phyloP scores from a whole-genome alignment of 2,888 invertebrate genomes.

The Andrena bicolor region DNA sequence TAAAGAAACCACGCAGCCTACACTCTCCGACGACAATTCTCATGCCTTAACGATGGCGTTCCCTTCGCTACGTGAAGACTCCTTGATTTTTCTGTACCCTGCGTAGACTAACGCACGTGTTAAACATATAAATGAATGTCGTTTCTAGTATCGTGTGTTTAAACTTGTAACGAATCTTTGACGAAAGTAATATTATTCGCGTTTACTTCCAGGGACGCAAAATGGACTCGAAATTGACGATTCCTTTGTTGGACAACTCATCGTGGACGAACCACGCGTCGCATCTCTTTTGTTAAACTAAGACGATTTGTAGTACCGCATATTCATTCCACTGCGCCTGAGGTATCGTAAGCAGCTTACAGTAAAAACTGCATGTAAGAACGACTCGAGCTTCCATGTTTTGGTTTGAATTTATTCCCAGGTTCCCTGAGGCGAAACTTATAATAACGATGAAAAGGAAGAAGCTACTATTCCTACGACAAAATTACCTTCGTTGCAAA shows the following conservation, averaged over 20 bases:
- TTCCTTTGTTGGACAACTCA: not conserved
- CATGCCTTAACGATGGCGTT: conserved; percentile 31
- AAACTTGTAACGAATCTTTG: not conserved
- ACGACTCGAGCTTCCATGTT: not conserved
- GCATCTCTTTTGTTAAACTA: not conserved
- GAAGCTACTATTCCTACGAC: conserved; percentile 44
- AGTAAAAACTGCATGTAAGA: not conserved
- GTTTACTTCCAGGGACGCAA: conserved; percentile 13
- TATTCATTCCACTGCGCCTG: conserved; percentile 1
- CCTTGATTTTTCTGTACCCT: not conserved
- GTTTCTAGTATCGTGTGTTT: no score
- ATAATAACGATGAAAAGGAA: conserved; percentile 54
- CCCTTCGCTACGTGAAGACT: conserved; percentile 13
- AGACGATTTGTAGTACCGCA: conserved; percentile 6
- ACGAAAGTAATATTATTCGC: not conserved
- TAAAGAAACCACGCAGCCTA: conserved; percentile 49
- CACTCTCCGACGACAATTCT: conserved; percentile 8
- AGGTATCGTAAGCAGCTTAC: conserved; percentile 5
- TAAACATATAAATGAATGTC: not conserved
- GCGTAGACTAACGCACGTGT: not conserved
- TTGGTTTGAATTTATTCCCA: conserved; percentile 10
- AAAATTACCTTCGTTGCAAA: conserved; percentile 51
- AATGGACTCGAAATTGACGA: conserved; percentile 8
- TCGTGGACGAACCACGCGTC: not conserved
- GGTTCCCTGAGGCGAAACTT: conserved; percentile 32